Conservation (phyloP, 2,113 vertebrate genomes). For the Girardinichthys multiradiatus region DNA sequence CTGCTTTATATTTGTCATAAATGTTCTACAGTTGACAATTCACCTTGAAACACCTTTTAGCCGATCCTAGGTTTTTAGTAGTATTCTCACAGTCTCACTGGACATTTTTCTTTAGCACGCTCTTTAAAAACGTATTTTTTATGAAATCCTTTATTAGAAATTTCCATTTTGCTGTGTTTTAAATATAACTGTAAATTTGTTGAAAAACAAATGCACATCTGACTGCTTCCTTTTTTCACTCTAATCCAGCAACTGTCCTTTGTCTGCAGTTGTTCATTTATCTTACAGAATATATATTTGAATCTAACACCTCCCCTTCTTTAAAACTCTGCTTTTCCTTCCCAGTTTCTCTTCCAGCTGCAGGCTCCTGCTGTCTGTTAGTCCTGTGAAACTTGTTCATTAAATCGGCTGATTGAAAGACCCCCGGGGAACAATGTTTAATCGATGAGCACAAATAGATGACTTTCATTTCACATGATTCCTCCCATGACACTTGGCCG, state of each 20-base stretch:
- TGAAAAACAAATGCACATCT: too few relatives aligned
- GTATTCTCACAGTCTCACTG: too few relatives aligned
- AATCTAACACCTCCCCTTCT: slow-evolving; percentile 24
- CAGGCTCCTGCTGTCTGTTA: slow-evolving; percentile 53
- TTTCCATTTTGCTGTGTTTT: too few relatives aligned
- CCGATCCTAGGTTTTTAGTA: too few relatives aligned
- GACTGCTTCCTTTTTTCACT: not conserved
- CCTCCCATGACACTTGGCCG: slow-evolving; percentile 19
- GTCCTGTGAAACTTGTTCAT: slow-evolving; percentile 67
- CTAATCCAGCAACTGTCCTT: not conserved
- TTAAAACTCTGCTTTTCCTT: slow-evolving; percentile 22
- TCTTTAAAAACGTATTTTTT: too few relatives aligned
- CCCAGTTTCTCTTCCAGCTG: slow-evolving; percentile 28
- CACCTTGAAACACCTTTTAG: too few relatives aligned
- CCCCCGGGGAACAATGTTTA: slow-evolving; percentile 60
- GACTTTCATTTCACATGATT: slow-evolving; percentile 57
- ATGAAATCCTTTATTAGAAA: too few relatives aligned
- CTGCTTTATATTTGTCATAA: too few relatives aligned
- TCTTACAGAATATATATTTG: slow-evolving; percentile 22
- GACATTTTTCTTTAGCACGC: too few relatives aligned
- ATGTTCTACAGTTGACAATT: too few relatives aligned
- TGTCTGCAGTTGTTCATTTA: slow-evolving; percentile 5
- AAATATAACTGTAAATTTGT: too few relatives aligned
- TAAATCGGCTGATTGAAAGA: slow-evolving; percentile 68
- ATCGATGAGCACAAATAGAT: slow-evolving; percentile 72